Conservation (phyloP, 2,113 vertebrate species). For the Onychostruthus taczanowskii region DNA sequence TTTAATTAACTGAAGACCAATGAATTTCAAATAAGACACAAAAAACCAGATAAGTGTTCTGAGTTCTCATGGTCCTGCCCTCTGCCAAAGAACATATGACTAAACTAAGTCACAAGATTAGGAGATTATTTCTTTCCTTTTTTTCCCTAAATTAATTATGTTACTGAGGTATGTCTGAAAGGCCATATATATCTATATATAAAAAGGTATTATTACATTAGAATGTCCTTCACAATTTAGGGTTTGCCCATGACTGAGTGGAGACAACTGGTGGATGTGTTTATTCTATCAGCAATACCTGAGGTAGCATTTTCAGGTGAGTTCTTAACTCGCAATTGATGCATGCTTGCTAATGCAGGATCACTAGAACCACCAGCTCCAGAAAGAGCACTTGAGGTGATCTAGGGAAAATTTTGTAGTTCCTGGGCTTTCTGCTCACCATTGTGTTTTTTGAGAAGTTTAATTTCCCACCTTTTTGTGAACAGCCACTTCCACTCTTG, state of each 20-base stretch:
- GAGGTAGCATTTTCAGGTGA: background rate
- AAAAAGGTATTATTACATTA: background rate
- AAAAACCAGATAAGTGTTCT: constrained; percentile 1
- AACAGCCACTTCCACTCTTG: background rate
- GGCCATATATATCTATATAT: background rate
- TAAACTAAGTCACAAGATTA: background rate
- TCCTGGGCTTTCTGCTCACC: background rate
- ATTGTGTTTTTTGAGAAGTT: background rate
- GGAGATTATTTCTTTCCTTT: background rate
- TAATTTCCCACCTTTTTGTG: background rate
- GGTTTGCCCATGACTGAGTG: background rate
- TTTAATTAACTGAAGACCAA: background rate
- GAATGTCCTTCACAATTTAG: background rate
- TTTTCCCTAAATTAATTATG: background rate
- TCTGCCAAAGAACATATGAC: background rate
- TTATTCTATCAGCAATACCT: background rate
- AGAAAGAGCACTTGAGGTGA: background rate
- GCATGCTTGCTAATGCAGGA: background rate
- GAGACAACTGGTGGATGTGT: background rate
- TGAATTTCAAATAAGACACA: background rate
- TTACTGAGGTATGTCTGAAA: background rate
- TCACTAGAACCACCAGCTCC: background rate
- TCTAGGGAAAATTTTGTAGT: background rate
- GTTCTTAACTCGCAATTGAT: background rate
- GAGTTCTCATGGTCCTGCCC: background rate